Conservation (phyloP, 2,797 vertebrate genomes). For the Gallinago nigripennis region DNA sequence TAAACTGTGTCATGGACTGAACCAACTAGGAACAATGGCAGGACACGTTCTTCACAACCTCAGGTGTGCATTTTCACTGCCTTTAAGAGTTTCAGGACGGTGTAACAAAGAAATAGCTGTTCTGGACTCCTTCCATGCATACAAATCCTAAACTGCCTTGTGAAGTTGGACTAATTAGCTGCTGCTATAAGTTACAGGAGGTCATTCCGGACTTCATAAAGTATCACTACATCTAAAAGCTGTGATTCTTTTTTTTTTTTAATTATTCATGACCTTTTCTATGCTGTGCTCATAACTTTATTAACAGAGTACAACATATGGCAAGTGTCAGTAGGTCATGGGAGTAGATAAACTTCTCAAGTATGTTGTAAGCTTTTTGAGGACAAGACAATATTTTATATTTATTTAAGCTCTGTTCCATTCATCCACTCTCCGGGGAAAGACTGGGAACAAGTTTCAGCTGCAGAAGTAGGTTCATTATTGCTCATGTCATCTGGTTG, state of each 20-base stretch:
- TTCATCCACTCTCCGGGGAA: not conserved
- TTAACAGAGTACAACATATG: not conserved
- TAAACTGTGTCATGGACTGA: not conserved
- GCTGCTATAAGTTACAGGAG: not conserved
- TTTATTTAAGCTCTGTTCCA: not conserved
- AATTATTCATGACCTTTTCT: not conserved
- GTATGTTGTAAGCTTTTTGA: not conserved
- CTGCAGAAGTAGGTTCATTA: not conserved
- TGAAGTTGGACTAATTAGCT: not conserved
- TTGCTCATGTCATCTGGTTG: not conserved
- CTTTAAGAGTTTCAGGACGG: not conserved
- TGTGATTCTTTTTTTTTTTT: not conserved
- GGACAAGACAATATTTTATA: not conserved
- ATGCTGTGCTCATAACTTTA: not conserved
- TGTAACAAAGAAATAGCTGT: not conserved
- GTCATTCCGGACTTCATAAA: not conserved
- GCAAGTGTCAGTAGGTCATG: not conserved
- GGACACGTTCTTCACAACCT: not conserved
- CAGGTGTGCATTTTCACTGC: not conserved
- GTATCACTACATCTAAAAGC: not conserved
- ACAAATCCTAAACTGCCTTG: not conserved
- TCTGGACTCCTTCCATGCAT: not conserved
- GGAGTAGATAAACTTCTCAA: not conserved
- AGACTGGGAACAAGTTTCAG: not conserved
- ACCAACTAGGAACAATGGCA: accelerated